phyloP scores from a whole-genome alignment of 92 coral and sea anemone genomes.

The Palythoa grandiflora region DNA sequence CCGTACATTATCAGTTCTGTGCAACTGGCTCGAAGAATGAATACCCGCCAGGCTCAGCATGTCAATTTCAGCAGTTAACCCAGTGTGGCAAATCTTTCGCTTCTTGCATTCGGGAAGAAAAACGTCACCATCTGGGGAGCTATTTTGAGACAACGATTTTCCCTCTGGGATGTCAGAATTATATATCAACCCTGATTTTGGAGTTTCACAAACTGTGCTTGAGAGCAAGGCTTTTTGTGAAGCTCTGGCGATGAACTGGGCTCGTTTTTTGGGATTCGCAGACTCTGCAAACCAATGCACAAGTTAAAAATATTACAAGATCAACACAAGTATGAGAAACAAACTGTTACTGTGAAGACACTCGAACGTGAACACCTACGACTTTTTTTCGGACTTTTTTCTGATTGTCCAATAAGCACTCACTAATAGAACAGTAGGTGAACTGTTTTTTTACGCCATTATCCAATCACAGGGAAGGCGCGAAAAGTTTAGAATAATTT shows the following conservation, averaged over 20 bases:
- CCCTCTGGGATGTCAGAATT: constrained; percentile 26
- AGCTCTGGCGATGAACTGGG: constrained; percentile 73
- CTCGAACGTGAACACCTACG: too few relatives aligned
- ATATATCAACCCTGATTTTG: constrained; percentile 48
- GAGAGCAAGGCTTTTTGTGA: constrained; percentile 67
- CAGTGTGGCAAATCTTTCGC: constrained; percentile 75
- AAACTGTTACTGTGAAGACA: too few relatives aligned
- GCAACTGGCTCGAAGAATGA: constrained; percentile 1
- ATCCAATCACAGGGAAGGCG: too few relatives aligned
- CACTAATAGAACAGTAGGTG: too few relatives aligned
- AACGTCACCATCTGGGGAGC: constrained; percentile 69
- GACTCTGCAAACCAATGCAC: background rate
- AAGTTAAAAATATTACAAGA: background rate
- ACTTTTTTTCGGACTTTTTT: too few relatives aligned
- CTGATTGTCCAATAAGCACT: too few relatives aligned
- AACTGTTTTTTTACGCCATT: too few relatives aligned
- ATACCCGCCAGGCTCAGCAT: constrained; percentile 45
- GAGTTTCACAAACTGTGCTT: constrained; percentile 53
- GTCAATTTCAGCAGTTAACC: constrained; percentile 83
- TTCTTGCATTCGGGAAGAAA: constrained; percentile 73
- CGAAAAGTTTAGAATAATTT: too few relatives aligned
- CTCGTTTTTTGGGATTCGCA: constrained; percentile 60
- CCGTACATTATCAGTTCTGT: constrained; percentile 8
- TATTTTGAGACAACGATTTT: background rate
- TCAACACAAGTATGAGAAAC: background rate